These are phyloP conservation scores for Halichondria panicea DNA, from an alignment of 37 sponge, comb jelly and placozoan genomes.

Conservation along the genomic window DNA sequence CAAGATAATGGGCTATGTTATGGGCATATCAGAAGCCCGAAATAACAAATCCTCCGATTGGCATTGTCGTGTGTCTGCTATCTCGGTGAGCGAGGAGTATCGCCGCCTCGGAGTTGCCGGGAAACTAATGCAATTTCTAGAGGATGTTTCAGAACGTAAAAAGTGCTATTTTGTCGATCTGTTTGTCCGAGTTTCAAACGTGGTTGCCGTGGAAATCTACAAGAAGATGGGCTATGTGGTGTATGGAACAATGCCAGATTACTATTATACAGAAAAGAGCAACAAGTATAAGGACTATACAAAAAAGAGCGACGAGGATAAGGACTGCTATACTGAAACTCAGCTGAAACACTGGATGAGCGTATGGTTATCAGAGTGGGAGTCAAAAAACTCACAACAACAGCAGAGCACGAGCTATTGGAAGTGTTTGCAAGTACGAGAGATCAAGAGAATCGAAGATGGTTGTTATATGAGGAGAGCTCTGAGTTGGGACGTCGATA, in stretches of 20 bases:
- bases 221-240: conserved; percentile 89
- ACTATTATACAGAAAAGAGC: too few species aligned
- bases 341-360: too few species aligned
- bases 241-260: conserved; percentile 78
- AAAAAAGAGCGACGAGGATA: conserved; percentile 77
- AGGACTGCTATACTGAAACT: too few species aligned
- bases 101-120: conserved; percentile 90
- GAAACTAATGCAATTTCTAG: conserved; percentile 84
- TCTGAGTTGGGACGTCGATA: conserved; percentile 72
- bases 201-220: conserved; percentile 90
- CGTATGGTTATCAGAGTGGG: too few species aligned
- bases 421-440: too few species aligned
- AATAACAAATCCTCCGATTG: conserved; percentile 76
- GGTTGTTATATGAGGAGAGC: conserved; percentile 94
- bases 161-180: conserved; percentile 96
- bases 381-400: too few species aligned
- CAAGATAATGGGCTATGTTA: conserved; percentile 95
- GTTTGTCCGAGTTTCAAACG: conserved; percentile 94
- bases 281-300: too few species aligned
- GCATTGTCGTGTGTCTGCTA: conserved; percentile 98
- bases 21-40: conserved; percentile 83
- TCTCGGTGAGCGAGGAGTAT: conserved; percentile 86
- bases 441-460: too few species aligned
- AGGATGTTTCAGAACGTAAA: conserved; percentile 85
- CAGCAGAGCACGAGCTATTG: too few species aligned